Conservation (phyloP, 1,140 invertebrate species). For the Drosophila burlai region DNA sequence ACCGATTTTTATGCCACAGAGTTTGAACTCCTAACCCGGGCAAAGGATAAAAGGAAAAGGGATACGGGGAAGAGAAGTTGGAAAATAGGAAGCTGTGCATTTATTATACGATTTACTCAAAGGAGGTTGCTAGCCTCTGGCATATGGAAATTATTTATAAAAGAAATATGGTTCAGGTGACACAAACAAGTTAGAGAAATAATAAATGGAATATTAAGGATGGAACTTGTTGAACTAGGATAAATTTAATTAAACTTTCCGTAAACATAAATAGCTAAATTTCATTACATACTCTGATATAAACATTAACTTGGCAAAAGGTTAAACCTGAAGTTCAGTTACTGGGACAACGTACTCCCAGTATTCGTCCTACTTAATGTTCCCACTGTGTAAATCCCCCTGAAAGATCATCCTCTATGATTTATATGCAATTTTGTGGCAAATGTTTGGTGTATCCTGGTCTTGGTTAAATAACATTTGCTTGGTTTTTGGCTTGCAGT, state of each 20-base stretch:
- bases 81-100: conserved; percentile 26
- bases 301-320: not conserved
- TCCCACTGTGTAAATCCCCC: conserved; percentile 15
- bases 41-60: not conserved
- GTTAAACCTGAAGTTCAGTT: not conserved
- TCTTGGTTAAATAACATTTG: conserved; percentile 44
- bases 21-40: conserved; percentile 29
- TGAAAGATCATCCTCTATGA: conserved; percentile 29
- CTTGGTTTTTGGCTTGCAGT: conserved; percentile 21
- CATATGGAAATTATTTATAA: conserved; percentile 24
- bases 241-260: not conserved
- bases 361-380: conserved; percentile 15
- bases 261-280: not conserved
- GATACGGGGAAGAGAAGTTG: not conserved
- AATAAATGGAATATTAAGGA: not conserved
- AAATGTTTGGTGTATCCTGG: conserved; percentile 35
- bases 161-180: not conserved
- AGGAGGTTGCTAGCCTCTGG: conserved; percentile 1
- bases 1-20: conserved; percentile 68
- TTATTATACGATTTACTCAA: conserved; percentile 27
- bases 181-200: conserved; percentile 8
- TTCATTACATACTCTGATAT: not conserved
- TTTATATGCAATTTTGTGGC: conserved; percentile 47
- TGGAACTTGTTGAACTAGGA: not conserved
- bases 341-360: conserved; percentile 4